Evolutionary conservation across 2,797 vertebrate genomes (phyloP).

Genomic region (Taeniopygia guttata): DNA sequence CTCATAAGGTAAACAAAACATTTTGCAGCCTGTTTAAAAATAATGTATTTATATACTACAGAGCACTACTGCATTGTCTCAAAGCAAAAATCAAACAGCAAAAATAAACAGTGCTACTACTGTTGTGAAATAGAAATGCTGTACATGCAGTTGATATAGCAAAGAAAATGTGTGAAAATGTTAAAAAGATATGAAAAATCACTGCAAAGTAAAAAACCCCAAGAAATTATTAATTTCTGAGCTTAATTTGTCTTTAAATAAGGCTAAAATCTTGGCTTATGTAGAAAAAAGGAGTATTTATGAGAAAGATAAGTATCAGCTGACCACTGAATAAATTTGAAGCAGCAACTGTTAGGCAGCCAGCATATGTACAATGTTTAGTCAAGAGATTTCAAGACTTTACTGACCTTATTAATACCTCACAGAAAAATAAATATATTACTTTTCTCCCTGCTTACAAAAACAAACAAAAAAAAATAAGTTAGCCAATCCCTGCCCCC

Average conservation of each 20-base stretch:
- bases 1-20: not conserved
- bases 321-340: not conserved
- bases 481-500: accelerated
- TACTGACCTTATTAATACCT: not conserved
- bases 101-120: not conserved
- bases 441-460: not conserved
- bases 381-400: not conserved
- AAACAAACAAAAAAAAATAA: not conserved
- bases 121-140: not conserved
- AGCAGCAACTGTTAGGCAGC: not conserved
- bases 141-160: not conserved
- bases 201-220: not conserved
- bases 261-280: not conserved
- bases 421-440: not conserved
- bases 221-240: not conserved
- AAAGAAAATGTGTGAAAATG: not conserved
- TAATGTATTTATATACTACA: not conserved
- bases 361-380: not conserved
- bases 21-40: not conserved
- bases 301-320: not conserved
- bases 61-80: not conserved
- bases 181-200: not conserved
- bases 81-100: not conserved
- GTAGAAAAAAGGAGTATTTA: not conserved
- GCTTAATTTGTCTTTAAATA: not conserved